Conservation (phyloP, 1,140 invertebrate species). For the Caenorhabditis briggsae region DNA sequence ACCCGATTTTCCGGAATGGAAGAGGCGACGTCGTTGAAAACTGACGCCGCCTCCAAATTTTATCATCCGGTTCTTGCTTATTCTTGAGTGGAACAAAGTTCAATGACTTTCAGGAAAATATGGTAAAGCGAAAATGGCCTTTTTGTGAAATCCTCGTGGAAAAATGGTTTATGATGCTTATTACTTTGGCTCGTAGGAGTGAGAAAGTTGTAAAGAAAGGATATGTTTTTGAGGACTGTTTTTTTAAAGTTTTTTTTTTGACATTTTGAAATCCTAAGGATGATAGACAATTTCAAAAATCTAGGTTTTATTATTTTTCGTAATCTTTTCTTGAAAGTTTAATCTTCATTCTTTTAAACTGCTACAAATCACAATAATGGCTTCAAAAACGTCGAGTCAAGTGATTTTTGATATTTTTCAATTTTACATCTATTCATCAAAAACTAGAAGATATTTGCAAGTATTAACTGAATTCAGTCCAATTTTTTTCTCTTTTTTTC, state of each 20-base stretch:
- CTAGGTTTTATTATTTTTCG: too few species aligned
- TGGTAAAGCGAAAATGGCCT: not conserved
- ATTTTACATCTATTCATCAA: too few species aligned
- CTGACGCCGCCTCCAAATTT: not conserved
- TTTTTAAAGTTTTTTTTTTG: too few species aligned
- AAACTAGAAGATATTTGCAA: too few species aligned
- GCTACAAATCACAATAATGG: too few species aligned
- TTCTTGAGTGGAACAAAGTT: conserved; percentile 25
- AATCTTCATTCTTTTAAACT: too few species aligned
- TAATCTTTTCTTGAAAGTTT: too few species aligned
- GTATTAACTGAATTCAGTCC: too few species aligned
- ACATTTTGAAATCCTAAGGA: not conserved
- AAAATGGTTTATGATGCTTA: conserved; percentile 1
- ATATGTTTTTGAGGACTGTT: not conserved
- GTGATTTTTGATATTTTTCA: too few species aligned
- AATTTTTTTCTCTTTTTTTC: too few species aligned
- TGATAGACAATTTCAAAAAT: too few species aligned
- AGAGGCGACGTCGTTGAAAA: not conserved
- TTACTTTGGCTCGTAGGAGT: not conserved
- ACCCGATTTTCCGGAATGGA: conserved; percentile 40
- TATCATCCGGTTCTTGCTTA: not conserved
- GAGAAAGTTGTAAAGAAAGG: not conserved
- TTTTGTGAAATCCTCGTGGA: conserved; percentile 24
- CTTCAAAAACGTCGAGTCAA: too few species aligned
- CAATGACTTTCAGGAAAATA: not conserved